Evolutionary conservation across 92 coral and sea anemone genomes (phyloP).

Genomic region (Zoanthus sansibaricus): DNA sequence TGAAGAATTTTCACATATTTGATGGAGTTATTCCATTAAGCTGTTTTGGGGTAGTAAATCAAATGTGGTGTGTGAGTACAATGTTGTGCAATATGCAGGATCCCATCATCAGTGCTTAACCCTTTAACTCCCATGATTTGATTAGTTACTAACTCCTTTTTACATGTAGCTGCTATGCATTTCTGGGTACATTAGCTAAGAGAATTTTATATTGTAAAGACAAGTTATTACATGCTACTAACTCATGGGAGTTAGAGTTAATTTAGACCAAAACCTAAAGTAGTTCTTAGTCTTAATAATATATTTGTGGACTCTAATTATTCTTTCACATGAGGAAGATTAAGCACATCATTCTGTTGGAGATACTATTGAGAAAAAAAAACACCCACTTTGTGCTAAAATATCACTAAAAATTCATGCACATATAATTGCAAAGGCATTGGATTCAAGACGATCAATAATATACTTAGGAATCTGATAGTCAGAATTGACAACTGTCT

Average conservation of each 20-base stretch:
- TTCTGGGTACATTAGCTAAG: not conserved
- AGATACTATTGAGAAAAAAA: not conserved
- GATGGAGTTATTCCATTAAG: constrained; percentile 53
- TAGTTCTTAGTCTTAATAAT: not conserved
- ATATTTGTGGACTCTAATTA: constrained; percentile 1
- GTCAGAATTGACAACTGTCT: not conserved
- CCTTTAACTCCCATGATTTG: not conserved
- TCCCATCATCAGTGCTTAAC: constrained; percentile 55
- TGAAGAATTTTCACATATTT: constrained; percentile 56
- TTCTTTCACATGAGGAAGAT: constrained; percentile 2
- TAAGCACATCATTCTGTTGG: constrained; percentile 4
- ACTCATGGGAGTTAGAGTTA: not conserved
- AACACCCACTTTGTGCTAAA: constrained; percentile 1
- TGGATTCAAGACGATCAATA: not conserved
- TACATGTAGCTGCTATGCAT: not conserved
- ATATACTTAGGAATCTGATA: constrained; percentile 1
- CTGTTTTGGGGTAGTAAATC: constrained; percentile 59
- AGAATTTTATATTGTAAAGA: not conserved
- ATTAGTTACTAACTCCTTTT: not conserved
- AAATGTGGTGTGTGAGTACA: constrained; percentile 58
- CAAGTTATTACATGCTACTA: not conserved
- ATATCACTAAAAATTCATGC: not conserved
- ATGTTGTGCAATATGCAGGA: constrained; percentile 58
- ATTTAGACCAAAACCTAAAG: not conserved
- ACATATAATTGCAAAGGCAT: not conserved